These are phyloP conservation scores for Spondyliosoma cantharus DNA, from an alignment of 2,797 vertebrate species.

Conservation along the genomic window DNA sequence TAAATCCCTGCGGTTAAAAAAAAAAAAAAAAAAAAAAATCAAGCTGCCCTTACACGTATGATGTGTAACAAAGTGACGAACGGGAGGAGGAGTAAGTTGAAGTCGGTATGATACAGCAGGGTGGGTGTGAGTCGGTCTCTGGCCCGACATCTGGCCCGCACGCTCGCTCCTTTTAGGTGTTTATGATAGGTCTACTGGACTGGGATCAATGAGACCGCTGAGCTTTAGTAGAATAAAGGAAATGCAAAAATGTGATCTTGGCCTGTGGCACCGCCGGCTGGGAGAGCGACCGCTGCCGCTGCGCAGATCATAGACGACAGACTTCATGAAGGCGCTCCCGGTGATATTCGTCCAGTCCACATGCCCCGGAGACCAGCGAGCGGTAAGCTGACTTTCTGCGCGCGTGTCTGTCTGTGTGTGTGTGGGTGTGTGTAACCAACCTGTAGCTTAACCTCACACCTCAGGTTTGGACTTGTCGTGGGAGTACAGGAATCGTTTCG, in stretches of 20 bases:
- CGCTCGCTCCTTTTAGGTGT: not conserved
- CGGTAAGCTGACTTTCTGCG: constrained; percentile 39
- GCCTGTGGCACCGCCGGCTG: constrained; percentile 25
- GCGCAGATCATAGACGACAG: constrained; percentile 59
- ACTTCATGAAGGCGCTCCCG: constrained; percentile 52
- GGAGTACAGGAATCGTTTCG: fast-evolving
- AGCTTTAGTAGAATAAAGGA: not conserved
- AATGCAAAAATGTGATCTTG: constrained; percentile 56
- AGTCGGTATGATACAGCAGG: not conserved
- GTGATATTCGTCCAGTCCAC: constrained; percentile 33
- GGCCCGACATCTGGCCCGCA: not conserved
- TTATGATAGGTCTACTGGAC: not conserved
- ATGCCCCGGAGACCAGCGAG: constrained; percentile 11
- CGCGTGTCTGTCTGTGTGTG: not conserved
- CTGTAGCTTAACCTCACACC: not conserved
- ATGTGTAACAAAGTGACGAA: constrained; percentile 32
- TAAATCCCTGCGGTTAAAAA: not conserved
- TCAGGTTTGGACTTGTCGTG: not conserved
- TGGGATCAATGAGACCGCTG: constrained; percentile 37
- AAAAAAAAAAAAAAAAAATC: too few relatives aligned
- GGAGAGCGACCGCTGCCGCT: constrained; percentile 22
- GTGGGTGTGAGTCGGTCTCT: constrained; percentile 18
- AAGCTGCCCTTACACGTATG: too few relatives aligned
- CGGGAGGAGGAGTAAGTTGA: constrained; percentile 47
- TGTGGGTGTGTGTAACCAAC: not conserved